Base-by-base conservation (phyloP, 2,113 vertebrate genomes). In the Otocyon megalotis region DNA sequence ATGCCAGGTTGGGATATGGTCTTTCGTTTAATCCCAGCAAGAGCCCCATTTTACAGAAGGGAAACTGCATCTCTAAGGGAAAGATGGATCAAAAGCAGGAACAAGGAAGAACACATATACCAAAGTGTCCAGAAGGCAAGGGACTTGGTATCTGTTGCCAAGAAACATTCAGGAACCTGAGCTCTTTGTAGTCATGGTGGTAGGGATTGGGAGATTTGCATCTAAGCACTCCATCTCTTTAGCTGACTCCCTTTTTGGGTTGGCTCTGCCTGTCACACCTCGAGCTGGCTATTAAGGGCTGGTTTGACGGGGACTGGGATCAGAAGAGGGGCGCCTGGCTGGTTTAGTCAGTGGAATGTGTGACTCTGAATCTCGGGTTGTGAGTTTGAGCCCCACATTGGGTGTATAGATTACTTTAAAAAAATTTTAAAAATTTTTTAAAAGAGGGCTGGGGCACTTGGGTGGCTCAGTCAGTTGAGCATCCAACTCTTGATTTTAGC, bases 31-130 rank as follows among this genome's bases (percentile, higher is more conserved):
- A 92, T 85, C 76, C 32, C 89, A 97, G 62, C 37, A 69, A 90
- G 50, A 94, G 37, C 88, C 88, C 56, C 90, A 95, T 63, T 96
- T 94, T 95, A 88, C 76, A 95, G 90, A 97, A 97, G 35, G 60
- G 50, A 93, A 90, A 92, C 67, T 83, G 30, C n/a, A 81, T 67
- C 81, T 93, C 69, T 35, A 84, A 67, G 28, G 80, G 56, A 92
- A 93, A 94, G 37, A 65, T 19, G 89, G 77, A 77, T 96, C 62
- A 89, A 96, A 93, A 84, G 83, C 90, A 93, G 90, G 80, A 95
- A 97, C 22, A 0, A 0, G 63, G 58, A 96, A 69, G 4, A 91
- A 84, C 32, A 80, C 48, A 88, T 80, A 95, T 83, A 88, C 35
- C 83, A 96, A 97, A 95, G 76, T 0, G 1, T 43, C 53, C 76